These are phyloP conservation scores for Megaptera novaeangliae DNA, from an alignment of 2,113 vertebrate genomes.

Conservation along the genomic window DNA sequence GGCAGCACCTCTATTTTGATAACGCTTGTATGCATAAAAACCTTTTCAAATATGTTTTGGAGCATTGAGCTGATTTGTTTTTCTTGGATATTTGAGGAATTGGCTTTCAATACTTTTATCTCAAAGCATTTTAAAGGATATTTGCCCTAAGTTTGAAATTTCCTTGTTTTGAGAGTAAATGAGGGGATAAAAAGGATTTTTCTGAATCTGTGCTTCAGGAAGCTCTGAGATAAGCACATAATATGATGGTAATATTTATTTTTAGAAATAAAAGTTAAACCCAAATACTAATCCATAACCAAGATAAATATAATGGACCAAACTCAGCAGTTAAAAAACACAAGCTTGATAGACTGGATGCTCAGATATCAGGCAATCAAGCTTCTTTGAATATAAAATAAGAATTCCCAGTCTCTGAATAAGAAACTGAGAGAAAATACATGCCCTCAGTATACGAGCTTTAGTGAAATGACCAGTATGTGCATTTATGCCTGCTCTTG, in stretches of 20 bases:
- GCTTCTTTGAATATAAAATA: not conserved
- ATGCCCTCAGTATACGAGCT: not conserved
- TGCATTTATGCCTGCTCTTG: not conserved
- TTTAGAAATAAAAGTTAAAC: conserved; percentile 30
- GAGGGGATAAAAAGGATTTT: not conserved
- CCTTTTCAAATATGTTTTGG: conserved; percentile 65
- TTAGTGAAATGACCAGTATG: not conserved
- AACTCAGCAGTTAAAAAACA: not conserved
- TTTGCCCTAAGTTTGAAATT: conserved; percentile 60
- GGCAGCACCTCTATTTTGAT: conserved; percentile 65
- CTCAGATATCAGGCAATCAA: not conserved
- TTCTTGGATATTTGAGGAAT: conserved; percentile 57
- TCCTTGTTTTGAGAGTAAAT: conserved; percentile 41
- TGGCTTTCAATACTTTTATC: conserved; percentile 65
- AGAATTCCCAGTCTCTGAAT: not conserved
- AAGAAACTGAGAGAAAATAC: not conserved
- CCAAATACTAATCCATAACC: not conserved
- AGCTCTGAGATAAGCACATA: conserved; percentile 18
- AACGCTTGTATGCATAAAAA: conserved; percentile 64
- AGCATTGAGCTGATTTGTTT: conserved; percentile 60
- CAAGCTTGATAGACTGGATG: not conserved
- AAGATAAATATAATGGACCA: conserved; percentile 12
- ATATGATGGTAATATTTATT: not conserved
- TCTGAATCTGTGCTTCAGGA: conserved; percentile 16
- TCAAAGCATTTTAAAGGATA: conserved; percentile 60